Conservation (phyloP, 2,797 vertebrate species). For the Xenopus petersii region DNA sequence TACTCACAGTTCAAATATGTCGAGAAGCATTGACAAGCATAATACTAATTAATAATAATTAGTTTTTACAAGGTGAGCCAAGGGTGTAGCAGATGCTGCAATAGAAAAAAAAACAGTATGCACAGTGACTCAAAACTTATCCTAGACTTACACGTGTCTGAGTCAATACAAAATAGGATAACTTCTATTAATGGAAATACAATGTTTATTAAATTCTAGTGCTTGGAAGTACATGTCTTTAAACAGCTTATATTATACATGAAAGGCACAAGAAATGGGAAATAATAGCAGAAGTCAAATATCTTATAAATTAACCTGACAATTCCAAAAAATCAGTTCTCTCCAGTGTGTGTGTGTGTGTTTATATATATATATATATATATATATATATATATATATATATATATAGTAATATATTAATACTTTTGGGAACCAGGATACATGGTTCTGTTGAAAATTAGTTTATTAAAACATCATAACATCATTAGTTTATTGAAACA, state of each 20-base stretch:
- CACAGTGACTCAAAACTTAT: slow-evolving; percentile 22
- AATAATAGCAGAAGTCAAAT: slow-evolving; percentile 29
- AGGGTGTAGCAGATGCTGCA: slow-evolving; percentile 18
- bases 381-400: too few relatives aligned
- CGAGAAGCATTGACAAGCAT: slow-evolving; percentile 11
- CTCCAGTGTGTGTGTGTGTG: too few relatives aligned
- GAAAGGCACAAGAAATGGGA: slow-evolving; percentile 8
- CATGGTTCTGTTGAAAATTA: too few relatives aligned
- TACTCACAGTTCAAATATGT: slow-evolving; percentile 1
- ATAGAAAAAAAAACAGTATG: slow-evolving; percentile 3
- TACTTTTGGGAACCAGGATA: too few relatives aligned
- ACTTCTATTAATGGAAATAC: slow-evolving; percentile 30
- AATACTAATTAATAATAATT: slow-evolving; percentile 32
- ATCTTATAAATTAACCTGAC: neutral
- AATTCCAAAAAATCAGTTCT: slow-evolving; percentile 10
- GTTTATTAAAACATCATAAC: too few relatives aligned
- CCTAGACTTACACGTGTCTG: slow-evolving; percentile 14
- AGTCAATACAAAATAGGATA: slow-evolving; percentile 35
- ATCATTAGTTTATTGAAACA: too few relatives aligned
- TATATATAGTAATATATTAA: too few relatives aligned
- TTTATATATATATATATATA: too few relatives aligned
- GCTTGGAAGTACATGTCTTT: slow-evolving; percentile 32
- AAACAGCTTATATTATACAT: slow-evolving; percentile 13
- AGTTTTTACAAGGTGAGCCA: slow-evolving; percentile 32
- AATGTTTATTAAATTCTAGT: neutral